Percentiles rank a stretch among this genome's conserved stretches.
Evolutionary conservation across 2,113 vertebrate species (phyloP).

Genomic region (Balaeniceps rex): DNA sequence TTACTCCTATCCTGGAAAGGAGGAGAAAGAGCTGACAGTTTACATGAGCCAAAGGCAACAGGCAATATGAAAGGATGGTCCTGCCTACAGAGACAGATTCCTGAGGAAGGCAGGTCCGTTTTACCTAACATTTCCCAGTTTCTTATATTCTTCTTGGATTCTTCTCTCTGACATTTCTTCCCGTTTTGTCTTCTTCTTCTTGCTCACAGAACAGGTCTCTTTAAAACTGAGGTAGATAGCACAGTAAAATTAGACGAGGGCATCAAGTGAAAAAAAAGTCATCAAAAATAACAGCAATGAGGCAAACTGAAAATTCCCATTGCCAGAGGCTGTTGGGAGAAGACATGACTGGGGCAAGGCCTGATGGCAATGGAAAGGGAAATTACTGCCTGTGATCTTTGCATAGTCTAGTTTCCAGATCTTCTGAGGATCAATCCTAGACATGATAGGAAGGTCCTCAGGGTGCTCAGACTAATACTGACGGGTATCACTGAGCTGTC

Average conservation of each 20-base stretch:
- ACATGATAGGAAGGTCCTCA: neutral
- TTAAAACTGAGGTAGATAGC: slow-evolving; percentile 79
- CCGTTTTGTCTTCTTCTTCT: slow-evolving; percentile 91
- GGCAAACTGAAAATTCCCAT: neutral
- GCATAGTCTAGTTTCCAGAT: neutral
- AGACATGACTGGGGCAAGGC: neutral
- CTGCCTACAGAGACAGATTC: neutral
- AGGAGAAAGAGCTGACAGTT: neutral
- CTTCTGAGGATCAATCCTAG: neutral
- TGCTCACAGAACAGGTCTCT: slow-evolving; percentile 96
- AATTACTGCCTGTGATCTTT: neutral
- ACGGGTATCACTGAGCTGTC: neutral
- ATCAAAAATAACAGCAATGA: neutral
- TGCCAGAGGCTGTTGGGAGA: neutral
- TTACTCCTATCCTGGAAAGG: neutral
- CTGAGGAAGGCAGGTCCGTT: neutral
- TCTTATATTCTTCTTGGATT: slow-evolving; percentile 93
- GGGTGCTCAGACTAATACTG: neutral
- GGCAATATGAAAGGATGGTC: neutral
- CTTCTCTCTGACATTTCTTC: slow-evolving; percentile 92
- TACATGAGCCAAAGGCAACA: neutral
- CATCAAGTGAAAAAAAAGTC: neutral
- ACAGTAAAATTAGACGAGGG: neutral
- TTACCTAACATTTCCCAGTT: slow-evolving; percentile 92
- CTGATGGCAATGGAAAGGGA: neutral